These are phyloP conservation scores for Phortica magna DNA, from an alignment of 2,888 invertebrate species.

Conservation along the genomic window DNA sequence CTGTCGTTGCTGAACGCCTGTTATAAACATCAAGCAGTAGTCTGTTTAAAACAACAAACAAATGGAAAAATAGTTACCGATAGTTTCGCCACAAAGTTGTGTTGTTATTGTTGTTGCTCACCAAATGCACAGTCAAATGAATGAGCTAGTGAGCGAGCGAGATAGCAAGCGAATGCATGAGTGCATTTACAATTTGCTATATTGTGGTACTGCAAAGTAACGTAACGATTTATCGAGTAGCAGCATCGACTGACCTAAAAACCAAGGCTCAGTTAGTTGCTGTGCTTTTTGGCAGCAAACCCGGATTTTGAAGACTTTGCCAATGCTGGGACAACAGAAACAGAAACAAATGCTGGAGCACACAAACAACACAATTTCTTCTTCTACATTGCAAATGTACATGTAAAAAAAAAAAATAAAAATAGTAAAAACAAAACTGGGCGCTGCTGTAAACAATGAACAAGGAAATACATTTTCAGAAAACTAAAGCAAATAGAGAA, in stretches of 20 bases:
- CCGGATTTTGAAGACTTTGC: slow-evolving; percentile 75
- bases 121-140: background rate
- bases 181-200: background rate
- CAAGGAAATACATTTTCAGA: background rate
- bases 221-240: background rate
- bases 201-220: background rate
- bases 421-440: too few species aligned
- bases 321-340: slow-evolving; percentile 72
- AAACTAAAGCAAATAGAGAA: background rate
- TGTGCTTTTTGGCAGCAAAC: slow-evolving; percentile 63
- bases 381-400: background rate
- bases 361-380: slow-evolving; percentile 52
- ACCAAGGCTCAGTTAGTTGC: slow-evolving; percentile 30
- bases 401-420: slow-evolving; percentile 3
- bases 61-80: slow-evolving; percentile 55
- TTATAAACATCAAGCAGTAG: slow-evolving; percentile 72
- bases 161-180: background rate
- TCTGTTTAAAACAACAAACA: slow-evolving; percentile 73
- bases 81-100: slow-evolving; percentile 36
- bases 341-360: slow-evolving; percentile 60
- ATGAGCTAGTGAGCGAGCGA: background rate
- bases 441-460: background rate
- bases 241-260: slow-evolving; percentile 59
- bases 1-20: slow-evolving; percentile 68
- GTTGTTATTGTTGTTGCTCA: slow-evolving; percentile 30